Percentiles rank a stretch among this genome's conserved stretches.
Conservation (phyloP, 1,140 invertebrate species). For the Tetragnatha versicolor region DNA sequence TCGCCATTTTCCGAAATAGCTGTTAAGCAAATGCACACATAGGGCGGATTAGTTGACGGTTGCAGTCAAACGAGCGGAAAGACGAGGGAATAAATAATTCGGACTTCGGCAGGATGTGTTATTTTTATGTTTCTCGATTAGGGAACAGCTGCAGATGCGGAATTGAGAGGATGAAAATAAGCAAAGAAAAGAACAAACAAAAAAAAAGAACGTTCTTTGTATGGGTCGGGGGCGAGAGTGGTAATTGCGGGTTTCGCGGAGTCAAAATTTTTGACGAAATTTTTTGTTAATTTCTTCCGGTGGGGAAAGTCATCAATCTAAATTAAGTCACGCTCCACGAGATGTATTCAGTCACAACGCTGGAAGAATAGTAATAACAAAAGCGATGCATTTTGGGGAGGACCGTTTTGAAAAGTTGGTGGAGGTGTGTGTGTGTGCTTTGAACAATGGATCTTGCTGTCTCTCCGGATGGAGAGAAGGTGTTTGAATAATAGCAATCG, state of each 20-base stretch:
- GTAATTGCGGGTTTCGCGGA: constrained; percentile 19
- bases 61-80: constrained; percentile 22
- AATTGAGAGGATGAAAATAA: too few species aligned
- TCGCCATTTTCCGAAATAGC: constrained; percentile 7
- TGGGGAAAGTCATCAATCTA: constrained; percentile 15
- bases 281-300: constrained; percentile 31
- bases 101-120: constrained; percentile 10
- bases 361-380: too few species aligned
- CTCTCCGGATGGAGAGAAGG: too few species aligned
- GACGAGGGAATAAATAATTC: constrained; percentile 25
- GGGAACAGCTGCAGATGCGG: not conserved
- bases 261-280: constrained; percentile 14
- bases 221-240: not conserved
- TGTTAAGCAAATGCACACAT: not conserved
- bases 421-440: not conserved
- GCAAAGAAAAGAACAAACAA: too few species aligned
- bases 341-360: constrained; percentile 2
- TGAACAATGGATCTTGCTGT: not conserved
- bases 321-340: constrained; percentile 3
- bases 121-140: constrained; percentile 23
- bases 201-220: too few species aligned
- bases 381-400: not conserved
- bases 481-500: too few species aligned
- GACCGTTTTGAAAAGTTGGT: not conserved
- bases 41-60: constrained; percentile 17